phyloP scores from a whole-genome alignment of 2,113 vertebrate species.

The Caloenas nicobarica region DNA sequence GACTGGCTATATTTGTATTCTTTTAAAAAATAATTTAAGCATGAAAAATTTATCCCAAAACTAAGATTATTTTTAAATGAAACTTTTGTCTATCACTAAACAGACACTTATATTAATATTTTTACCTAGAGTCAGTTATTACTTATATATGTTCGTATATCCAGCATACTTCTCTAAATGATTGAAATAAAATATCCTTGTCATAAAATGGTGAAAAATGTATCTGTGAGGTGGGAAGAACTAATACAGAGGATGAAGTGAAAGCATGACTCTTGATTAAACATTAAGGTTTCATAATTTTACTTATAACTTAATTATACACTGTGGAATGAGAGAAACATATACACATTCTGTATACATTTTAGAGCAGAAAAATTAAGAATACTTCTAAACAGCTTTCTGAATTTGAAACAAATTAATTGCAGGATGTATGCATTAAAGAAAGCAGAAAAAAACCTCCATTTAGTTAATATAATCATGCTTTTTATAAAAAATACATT shows the following conservation, averaged over 20 bases:
- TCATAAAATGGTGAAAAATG: neutral
- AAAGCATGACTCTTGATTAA: neutral
- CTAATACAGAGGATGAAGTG: neutral
- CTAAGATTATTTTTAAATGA: neutral
- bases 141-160: neutral
- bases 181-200: neutral
- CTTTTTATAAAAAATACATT: neutral
- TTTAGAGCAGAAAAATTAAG: neutral
- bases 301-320: neutral
- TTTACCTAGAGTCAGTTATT: neutral
- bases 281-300: neutral
- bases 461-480: neutral
- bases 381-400: neutral
- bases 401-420: neutral
- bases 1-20: neutral
- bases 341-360: fast-evolving
- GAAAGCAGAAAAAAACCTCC: neutral
- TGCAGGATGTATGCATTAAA: neutral
- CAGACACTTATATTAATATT: neutral
- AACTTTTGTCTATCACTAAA: neutral
- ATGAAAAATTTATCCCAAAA: neutral
- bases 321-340: neutral
- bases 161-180: neutral
- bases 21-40: neutral
- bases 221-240: neutral